Percentiles rank a stretch among this genome's conserved stretches.
These are phyloP conservation scores for Eustalomyia histrio DNA, from an alignment of 2,888 invertebrate species.

Conservation along the genomic window DNA sequence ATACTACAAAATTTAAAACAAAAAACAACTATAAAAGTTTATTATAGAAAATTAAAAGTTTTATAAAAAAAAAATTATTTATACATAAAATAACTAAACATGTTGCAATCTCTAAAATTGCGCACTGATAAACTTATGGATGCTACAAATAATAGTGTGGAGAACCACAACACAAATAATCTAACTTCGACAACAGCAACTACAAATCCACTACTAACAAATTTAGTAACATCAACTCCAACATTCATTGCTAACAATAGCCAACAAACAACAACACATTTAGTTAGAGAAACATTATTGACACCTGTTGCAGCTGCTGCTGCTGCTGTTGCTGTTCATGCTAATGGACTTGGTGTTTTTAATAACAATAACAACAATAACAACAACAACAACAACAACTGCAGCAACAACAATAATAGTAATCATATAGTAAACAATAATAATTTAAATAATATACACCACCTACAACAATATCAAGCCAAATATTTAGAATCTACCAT, in stretches of 20 bases:
- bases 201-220: conserved; percentile 54
- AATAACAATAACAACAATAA: conserved; percentile 52
- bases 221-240: conserved; percentile 43
- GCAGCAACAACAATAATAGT: conserved; percentile 59
- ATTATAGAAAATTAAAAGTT: too few relatives aligned
- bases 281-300: conserved; percentile 54
- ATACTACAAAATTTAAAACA: conserved; percentile 12
- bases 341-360: conserved; percentile 63
- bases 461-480: conserved; percentile 62
- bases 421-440: conserved; percentile 69
- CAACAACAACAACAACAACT: too few relatives aligned
- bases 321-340: conserved; percentile 27
- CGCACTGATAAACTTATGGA: conserved; percentile 76
- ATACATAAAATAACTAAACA: conserved; percentile 70
- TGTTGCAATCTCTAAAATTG: conserved; percentile 78
- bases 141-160: conserved; percentile 67
- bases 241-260: conserved; percentile 38
- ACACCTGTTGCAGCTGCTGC: conserved; percentile 72
- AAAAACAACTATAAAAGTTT: conserved; percentile 1
- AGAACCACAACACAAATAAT: conserved; percentile 52
- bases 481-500: conserved; percentile 65
- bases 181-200: conserved; percentile 63
- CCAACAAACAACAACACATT: conserved; percentile 54
- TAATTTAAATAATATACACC: conserved; percentile 72
- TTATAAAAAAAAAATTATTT: conserved; percentile 33